Conservation (phyloP, 2,113 vertebrate species). For the Rhinoderma darwinii region DNA sequence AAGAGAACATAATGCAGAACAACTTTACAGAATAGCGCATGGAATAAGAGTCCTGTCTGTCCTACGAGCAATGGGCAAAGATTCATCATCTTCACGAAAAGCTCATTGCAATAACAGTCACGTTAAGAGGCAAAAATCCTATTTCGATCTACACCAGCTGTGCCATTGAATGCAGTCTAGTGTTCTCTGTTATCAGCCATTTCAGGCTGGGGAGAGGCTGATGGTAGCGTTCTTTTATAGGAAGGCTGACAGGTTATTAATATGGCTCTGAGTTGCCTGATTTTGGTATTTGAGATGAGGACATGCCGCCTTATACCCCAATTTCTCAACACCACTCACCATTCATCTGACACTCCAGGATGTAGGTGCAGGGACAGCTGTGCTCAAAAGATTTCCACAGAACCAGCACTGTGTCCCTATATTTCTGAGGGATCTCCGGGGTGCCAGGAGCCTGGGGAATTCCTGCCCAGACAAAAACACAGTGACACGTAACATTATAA, state of each 20-base stretch:
- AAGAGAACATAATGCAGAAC: not conserved
- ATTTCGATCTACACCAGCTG: too few relatives aligned
- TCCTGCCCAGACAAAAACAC: constrained; percentile 70
- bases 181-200: not conserved
- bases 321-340: constrained; percentile 70
- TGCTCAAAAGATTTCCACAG: constrained; percentile 92
- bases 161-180: not conserved
- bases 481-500: not conserved
- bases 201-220: too few relatives aligned
- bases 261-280: too few relatives aligned
- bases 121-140: too few relatives aligned
- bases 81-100: too few relatives aligned
- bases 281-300: too few relatives aligned
- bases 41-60: not conserved
- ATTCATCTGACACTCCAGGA: constrained; percentile 82
- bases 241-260: too few relatives aligned
- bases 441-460: constrained; percentile 88
- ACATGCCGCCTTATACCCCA: too few relatives aligned
- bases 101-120: too few relatives aligned
- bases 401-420: constrained; percentile 91
- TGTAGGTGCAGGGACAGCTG: constrained; percentile 91
- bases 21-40: not conserved
- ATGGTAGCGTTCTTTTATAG: too few relatives aligned
- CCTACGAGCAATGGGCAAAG: too few relatives aligned
- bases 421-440: constrained; percentile 93